These are phyloP conservation scores for Macropodus opercularis DNA, from an alignment of 2,797 vertebrate genomes.

Conservation along the genomic window DNA sequence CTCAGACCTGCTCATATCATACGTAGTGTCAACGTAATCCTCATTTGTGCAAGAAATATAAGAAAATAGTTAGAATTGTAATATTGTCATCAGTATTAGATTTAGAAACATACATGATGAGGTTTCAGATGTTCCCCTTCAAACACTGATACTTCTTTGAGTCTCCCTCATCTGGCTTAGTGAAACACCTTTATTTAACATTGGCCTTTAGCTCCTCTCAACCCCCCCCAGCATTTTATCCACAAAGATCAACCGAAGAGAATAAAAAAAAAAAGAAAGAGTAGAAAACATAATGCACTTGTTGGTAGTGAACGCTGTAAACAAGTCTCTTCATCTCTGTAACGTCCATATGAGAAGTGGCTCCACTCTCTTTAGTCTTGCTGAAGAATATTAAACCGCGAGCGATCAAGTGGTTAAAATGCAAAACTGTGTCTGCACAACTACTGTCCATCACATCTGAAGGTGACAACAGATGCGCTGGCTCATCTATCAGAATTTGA, in stretches of 20 bases:
- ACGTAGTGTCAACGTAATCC: neutral
- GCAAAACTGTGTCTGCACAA: neutral
- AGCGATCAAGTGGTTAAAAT: conserved; percentile 7
- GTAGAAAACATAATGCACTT: conserved; percentile 72
- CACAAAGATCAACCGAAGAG: conserved; percentile 8
- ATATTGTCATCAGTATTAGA: neutral
- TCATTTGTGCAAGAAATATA: neutral
- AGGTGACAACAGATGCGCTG: conserved; percentile 7
- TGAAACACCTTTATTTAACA: neutral
- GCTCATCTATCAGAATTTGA: conserved; percentile 8
- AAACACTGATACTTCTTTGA: too few relatives aligned
- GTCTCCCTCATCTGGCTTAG: conserved; percentile 5
- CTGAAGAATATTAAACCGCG: conserved; percentile 12
- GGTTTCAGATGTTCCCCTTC: too few relatives aligned
- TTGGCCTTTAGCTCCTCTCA: neutral
- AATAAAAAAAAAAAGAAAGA: neutral
- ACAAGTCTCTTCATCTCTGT: conserved; percentile 51
- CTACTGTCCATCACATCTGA: conserved; percentile 19
- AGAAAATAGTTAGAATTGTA: too few relatives aligned
- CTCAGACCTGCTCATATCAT: conserved; percentile 1
- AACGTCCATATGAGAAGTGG: conserved; percentile 1
- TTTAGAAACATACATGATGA: neutral
- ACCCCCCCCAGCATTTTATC: neutral
- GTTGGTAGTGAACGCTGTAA: conserved; percentile 73
- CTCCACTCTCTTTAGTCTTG: neutral